Percentiles rank a stretch among this genome's conserved stretches.
Conservation (phyloP, 2,113 vertebrate genomes). For the Myrmophylax atrothorax region DNA sequence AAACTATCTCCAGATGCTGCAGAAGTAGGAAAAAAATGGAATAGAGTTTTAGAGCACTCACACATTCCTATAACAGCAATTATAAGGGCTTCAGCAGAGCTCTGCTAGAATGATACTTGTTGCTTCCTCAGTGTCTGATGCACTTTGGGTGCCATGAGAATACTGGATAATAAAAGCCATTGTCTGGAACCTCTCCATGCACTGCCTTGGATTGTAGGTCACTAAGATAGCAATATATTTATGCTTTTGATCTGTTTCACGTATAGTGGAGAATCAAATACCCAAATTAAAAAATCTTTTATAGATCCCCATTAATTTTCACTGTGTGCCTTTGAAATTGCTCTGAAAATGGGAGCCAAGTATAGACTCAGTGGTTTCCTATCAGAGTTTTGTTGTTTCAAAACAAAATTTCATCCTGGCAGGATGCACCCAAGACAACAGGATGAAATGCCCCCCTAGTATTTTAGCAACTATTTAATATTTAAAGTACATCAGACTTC, state of each 20-base stretch:
- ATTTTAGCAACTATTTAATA: background rate
- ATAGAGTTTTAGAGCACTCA: background rate
- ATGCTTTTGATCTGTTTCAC: background rate
- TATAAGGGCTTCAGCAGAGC: background rate
- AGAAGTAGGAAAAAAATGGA: background rate
- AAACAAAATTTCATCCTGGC: background rate
- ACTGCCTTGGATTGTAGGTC: background rate
- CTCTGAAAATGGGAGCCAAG: background rate
- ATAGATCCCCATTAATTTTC: background rate
- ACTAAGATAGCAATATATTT: background rate
- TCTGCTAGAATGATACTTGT: background rate
- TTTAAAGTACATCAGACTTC: background rate
- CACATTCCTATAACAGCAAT: background rate
- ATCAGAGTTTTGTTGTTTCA: background rate
- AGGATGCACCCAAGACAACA: fast-evolving
- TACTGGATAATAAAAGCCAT: background rate
- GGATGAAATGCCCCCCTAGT: background rate
- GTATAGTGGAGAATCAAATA: background rate
- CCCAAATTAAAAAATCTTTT: background rate
- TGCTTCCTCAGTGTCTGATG: background rate
- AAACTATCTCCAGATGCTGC: background rate
- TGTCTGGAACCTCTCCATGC: background rate
- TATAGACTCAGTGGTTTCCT: background rate
- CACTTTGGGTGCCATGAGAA: fast-evolving
- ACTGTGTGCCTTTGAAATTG: background rate